Conservation (phyloP, 2,797 vertebrate species). For the Acomys russatus region DNA sequence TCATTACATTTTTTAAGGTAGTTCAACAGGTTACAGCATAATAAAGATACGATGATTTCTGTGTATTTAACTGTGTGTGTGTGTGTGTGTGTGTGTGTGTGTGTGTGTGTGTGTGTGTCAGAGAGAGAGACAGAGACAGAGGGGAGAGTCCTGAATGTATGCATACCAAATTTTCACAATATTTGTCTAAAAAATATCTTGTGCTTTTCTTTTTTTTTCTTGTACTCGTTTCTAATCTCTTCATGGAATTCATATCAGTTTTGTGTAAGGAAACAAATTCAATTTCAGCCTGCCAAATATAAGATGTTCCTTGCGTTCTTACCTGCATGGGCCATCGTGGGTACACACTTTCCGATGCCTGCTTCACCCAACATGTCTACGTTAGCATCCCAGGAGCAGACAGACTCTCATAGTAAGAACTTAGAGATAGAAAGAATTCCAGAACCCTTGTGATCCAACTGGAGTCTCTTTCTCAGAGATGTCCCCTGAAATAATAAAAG, state of each 20-base stretch:
- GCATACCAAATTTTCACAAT: constrained; percentile 45
- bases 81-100: neutral
- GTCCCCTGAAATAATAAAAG: constrained; percentile 26
- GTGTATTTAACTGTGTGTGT: neutral
- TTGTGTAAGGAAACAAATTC: neutral
- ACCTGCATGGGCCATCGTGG: neutral
- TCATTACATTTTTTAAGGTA: constrained; percentile 67
- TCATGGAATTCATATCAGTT: constrained; percentile 29
- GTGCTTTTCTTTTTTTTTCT: neutral
- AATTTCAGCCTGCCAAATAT: neutral
- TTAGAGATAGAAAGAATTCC: neutral
- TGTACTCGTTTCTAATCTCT: constrained; percentile 19
- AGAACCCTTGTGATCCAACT: neutral
- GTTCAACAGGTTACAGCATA: constrained; percentile 69
- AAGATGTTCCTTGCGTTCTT: neutral
- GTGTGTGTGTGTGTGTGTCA: neutral
- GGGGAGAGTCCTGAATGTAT: neutral
- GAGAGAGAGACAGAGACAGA: neutral
- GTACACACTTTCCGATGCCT: neutral
- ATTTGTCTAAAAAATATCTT: constrained; percentile 54
- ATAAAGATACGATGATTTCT: neutral
- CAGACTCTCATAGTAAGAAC: neutral
- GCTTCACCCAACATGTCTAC: neutral
- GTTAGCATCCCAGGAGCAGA: constrained; percentile 23
- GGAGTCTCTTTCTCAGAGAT: neutral